Base-by-base conservation (phyloP, 2,113 vertebrate genomes). In the Cochlearius cochlearius region DNA sequence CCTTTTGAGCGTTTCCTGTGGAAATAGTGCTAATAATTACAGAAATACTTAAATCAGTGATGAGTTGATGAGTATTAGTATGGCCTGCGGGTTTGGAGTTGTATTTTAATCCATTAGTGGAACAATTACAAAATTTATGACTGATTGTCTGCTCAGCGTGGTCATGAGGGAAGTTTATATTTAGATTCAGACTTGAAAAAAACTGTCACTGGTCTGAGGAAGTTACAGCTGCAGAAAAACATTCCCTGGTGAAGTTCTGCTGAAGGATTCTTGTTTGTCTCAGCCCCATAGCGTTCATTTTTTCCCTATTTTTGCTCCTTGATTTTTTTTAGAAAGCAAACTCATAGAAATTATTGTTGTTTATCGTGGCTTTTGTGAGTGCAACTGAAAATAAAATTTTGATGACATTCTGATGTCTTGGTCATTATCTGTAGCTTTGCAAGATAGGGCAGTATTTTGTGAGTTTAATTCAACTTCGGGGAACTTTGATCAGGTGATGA, bases 151-250 rank as follows among this genome's bases (percentile, higher is more conserved):
- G 22, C 78, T 85, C 66, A 71, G 63, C 38, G 22, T 66, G 38
- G 36, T 88, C 86, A 94, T 64, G 47, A 90, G 60, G n/a, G 21
- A 79, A 26, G 9, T 58, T 94, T 94, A 82, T 91, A 72, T 94
- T 94, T 97, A 96, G 92, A 67, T 53, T 79, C 34, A 52, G 25
- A 27, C 29, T 84, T 85, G 69, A 81, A 72, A 88, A 88, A 74
- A 85, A 23, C 20, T 56, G 29, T 53, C 52, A n/a, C 27, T 75
- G 34, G 5, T 68, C 36, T 92, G 26, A 85, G 82, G 94, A 94
- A 91, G 77, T 66, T 91, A 66, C 15, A 69, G 34, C 22, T 92
- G 38, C 66, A 90, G 56, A 74, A 78, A 82, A 89, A 18, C 12
- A 14, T 36, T 91, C 49, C 55, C 30, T 55, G 86, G 20, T 73